Percentiles rank a stretch among this genome's conserved stretches.
Evolutionary conservation across 2,113 vertebrate genomes (phyloP).

Genomic region (Melanocharis versteri): DNA sequence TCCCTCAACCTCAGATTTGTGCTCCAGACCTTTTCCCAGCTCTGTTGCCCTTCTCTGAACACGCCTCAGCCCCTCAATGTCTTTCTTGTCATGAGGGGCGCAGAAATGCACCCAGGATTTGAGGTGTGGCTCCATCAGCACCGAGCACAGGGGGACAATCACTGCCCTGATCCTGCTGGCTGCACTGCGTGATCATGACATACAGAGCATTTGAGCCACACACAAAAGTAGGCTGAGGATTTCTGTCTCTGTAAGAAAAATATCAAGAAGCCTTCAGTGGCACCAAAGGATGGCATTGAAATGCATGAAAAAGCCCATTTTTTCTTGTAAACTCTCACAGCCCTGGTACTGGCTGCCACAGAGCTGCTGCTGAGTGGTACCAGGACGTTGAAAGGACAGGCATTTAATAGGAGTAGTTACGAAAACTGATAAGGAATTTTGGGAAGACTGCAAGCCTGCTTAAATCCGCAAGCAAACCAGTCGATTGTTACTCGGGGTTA

Average conservation of each 20-base stretch:
- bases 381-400: fast-evolving
- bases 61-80: not conserved
- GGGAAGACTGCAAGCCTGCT: not conserved
- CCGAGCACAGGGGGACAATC: not conserved
- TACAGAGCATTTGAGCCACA: not conserved
- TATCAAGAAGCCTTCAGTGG: not conserved
- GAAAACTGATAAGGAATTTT: not conserved
- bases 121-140: not conserved
- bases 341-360: conserved; percentile 20
- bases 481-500: fast-evolving
- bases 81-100: not conserved
- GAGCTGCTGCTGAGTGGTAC: not conserved
- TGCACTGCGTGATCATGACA: not conserved
- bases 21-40: not conserved
- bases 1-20: not conserved
- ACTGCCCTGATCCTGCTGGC: not conserved
- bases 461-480: not conserved
- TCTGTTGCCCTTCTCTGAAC: not conserved
- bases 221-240: not conserved
- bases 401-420: not conserved
- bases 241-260: not conserved
- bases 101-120: not conserved
- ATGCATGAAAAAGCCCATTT: not conserved
- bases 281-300: not conserved
- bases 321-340: not conserved